These are phyloP conservation scores for Busseola fusca DNA, from an alignment of 2,888 invertebrate species.

Conservation along the genomic window DNA sequence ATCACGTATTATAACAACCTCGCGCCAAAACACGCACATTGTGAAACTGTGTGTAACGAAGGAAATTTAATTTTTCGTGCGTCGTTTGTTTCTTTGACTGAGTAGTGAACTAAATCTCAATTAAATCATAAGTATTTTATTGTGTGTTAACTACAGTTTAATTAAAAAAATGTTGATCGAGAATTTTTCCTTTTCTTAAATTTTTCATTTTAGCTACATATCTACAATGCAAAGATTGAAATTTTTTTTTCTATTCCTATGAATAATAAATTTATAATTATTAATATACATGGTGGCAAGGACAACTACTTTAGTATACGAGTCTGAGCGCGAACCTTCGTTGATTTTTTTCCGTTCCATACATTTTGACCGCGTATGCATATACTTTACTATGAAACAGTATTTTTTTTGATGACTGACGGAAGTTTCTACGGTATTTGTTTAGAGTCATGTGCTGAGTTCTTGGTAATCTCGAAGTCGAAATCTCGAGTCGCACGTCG, in stretches of 20 bases:
- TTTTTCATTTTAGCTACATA: neutral
- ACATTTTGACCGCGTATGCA: too few species aligned
- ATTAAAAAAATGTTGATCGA: neutral
- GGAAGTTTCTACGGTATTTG: too few species aligned
- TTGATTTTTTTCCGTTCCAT: too few species aligned
- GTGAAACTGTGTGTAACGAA: constrained; percentile 41
- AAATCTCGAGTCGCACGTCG: too few species aligned
- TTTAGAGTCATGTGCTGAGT: too few species aligned
- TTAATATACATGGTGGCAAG: too few species aligned
- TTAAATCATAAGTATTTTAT: neutral
- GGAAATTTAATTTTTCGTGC: neutral
- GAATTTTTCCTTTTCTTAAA: neutral
- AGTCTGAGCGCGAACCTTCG: too few species aligned
- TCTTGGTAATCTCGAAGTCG: too few species aligned
- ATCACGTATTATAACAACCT: constrained; percentile 76
- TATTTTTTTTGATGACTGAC: too few species aligned
- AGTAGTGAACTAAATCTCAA: neutral
- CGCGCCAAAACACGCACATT: constrained; percentile 56
- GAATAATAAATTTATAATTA: neutral
- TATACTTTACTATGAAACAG: too few species aligned
- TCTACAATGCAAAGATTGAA: neutral
- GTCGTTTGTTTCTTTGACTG: neutral
- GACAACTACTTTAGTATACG: too few species aligned
- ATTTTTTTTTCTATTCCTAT: constrained; percentile 2
- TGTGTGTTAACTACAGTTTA: neutral